These are phyloP conservation scores for Progne subis DNA, from an alignment of 2,113 vertebrate genomes.

Conservation along the genomic window DNA sequence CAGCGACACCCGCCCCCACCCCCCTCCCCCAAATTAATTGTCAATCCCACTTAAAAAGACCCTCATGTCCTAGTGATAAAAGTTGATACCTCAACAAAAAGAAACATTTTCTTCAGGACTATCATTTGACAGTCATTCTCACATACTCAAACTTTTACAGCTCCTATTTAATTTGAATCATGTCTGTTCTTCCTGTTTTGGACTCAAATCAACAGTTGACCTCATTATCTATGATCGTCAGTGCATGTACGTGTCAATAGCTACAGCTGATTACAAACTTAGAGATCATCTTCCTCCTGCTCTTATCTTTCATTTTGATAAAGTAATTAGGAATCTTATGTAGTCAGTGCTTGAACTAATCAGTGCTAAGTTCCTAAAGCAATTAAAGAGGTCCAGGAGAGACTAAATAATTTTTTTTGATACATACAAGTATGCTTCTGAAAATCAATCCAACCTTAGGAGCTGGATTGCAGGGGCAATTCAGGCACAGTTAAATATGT, in stretches of 20 bases:
- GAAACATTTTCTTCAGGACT: neutral
- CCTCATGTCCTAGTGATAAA: neutral
- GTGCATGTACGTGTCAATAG: neutral
- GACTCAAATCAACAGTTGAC: constrained; percentile 8
- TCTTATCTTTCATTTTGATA: neutral
- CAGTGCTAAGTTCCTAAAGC: neutral
- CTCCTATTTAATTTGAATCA: neutral
- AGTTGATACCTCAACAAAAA: neutral
- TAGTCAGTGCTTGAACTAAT: neutral
- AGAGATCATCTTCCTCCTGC: neutral
- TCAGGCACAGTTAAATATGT: neutral
- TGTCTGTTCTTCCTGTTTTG: neutral
- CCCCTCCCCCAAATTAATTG: neutral
- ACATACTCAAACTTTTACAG: neutral
- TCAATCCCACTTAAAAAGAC: neutral
- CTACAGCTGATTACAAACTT: neutral
- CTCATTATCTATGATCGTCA: neutral
- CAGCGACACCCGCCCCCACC: neutral
- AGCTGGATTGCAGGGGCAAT: neutral
- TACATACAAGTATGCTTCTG: neutral
- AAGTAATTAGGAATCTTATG: neutral
- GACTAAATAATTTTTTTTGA: neutral
- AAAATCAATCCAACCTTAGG: neutral
- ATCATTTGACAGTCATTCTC: neutral
- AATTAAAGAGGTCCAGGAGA: neutral